Base-by-base conservation (phyloP, 2,888 invertebrate species). In the Rambutsinella grinnellia region DNA sequence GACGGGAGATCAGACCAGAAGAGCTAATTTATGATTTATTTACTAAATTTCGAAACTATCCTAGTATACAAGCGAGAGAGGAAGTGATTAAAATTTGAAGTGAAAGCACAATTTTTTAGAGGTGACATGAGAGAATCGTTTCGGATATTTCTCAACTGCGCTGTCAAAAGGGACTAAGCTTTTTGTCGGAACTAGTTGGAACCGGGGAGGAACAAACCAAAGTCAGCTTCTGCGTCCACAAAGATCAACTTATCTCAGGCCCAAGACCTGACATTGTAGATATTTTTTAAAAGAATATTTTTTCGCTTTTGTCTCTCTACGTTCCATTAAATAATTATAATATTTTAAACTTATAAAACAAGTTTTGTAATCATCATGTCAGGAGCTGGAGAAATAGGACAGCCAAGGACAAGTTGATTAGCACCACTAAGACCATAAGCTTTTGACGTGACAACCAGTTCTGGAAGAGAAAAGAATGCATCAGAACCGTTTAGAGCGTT, bases 391-490 rank as follows among this genome's bases (percentile, higher is more conserved):
- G 94, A 90, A 96, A 96, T 92, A 96, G 93, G 89, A 96, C 92
- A 88, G 95, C 96, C 90, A 96, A 89, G 85, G 94, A 93, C 89
- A 96, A 93, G 90, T 96, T 96, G 90, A 95, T 93, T 89, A 96
- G 93, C 85, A 96, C 91, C 86, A 96, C 95, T 87, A 96, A 90
- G 89, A 96, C 92, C 88, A 96, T 93, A 88, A 96, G 90, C 90
- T 96, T 95, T 90, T 96, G 96, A 88, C 96, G 92, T 86, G 95
- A 94, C 89, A 96, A 94, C 96, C 96, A 96, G 91, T 96, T 96
- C 95, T 96, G 91, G 6, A 90, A 90, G 66, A 76, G 65, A 76
- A 69, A 79, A 66, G 47, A 62, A 62, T n/a, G n/a, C n/a, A 60
- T 57, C 26, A 76, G 70, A 17, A 69, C 51, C 17, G 2, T 51